Evolutionary conservation across 2,888 invertebrate species (phyloP), one percentile per base, ranked within the genome.

Genomic region (Nudaria mundana): DNA sequence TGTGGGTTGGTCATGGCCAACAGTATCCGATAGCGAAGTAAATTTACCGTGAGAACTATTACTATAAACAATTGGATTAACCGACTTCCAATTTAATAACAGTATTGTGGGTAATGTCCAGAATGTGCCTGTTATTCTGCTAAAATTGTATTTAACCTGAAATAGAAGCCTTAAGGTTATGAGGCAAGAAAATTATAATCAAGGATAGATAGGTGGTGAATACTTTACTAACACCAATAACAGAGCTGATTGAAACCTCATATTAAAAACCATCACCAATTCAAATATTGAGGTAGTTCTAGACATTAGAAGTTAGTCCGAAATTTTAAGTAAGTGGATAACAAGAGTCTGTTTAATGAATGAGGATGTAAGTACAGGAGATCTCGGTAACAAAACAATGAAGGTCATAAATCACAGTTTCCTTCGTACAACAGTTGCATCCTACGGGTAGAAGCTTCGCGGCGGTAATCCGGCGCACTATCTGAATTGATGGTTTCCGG

Each of bases 401-500:
- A 80, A 82, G 71, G 74, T 74, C 81, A 75, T 88, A 88, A 88
- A 88, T 86, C 87, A 83, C 76, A 48, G 82, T 68, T 84, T 87
- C 86, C 87, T 84, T 73, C 70, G 66, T 74, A 63, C 75, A 82
- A 82, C 81, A 76, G 84, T 77, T 71, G 76, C 85, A 80, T 86
- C 86, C 86, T 81, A 81, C 80, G 66, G 63, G 71, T 71, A 74
- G 76, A 65, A 80, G 79, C 78, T 78, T 75, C 76, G 81, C 76
- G 75, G 80, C 71, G 77, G 81, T 85, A 77, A 86, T 82, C 81
- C 81, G 70, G 73, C 77, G 77, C 78, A 79, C 83, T 83, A 82
- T 84, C 84, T 83, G 71, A 87, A 88, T 88, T 86, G 84, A 87
- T 88, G 76, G 81, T 79, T 88, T 88, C 88, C 88, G 87, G 83